Evolutionary conservation across 2,888 invertebrate genomes (phyloP).

Genomic region (Drosophila vallismaia): DNA sequence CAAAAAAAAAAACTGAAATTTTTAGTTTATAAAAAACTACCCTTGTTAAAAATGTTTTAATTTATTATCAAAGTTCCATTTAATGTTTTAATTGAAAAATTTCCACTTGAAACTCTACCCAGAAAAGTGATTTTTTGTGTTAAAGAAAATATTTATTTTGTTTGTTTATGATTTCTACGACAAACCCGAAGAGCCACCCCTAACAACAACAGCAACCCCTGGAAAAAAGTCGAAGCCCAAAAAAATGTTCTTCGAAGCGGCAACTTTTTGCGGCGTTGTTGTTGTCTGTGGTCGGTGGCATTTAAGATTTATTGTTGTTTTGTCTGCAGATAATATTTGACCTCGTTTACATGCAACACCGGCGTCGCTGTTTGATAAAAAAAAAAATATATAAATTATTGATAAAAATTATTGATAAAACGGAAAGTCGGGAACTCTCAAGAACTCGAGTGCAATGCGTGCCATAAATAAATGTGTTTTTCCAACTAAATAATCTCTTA

Average conservation of each 20-base stretch:
- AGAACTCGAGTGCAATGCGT: constrained; percentile 56
- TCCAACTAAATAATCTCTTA: constrained; percentile 22
- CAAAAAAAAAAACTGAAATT: too few relatives aligned
- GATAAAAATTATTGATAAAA: constrained; percentile 27
- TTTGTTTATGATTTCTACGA: neutral
- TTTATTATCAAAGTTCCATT: neutral
- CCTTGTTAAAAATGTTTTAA: neutral
- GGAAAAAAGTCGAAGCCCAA: constrained; percentile 18
- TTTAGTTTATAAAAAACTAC: too few relatives aligned
- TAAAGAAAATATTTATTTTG: neutral
- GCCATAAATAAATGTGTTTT: constrained; percentile 60
- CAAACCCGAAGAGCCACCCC: constrained; percentile 28
- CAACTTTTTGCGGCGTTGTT: constrained; percentile 39
- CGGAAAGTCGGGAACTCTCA: constrained; percentile 19
- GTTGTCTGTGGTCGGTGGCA: constrained; percentile 63
- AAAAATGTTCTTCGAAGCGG: constrained; percentile 24
- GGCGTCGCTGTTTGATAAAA: constrained; percentile 48
- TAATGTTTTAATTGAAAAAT: neutral
- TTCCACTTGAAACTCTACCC: neutral
- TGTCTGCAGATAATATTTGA: constrained; percentile 77
- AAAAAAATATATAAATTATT: constrained; percentile 21
- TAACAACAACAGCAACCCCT: constrained; percentile 28
- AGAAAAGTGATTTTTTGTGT: neutral
- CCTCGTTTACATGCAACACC: constrained; percentile 74
- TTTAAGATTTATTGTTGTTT: constrained; percentile 65